Evolutionary conservation across 2,888 invertebrate genomes (phyloP).

Genomic region (Pocota personata): DNA sequence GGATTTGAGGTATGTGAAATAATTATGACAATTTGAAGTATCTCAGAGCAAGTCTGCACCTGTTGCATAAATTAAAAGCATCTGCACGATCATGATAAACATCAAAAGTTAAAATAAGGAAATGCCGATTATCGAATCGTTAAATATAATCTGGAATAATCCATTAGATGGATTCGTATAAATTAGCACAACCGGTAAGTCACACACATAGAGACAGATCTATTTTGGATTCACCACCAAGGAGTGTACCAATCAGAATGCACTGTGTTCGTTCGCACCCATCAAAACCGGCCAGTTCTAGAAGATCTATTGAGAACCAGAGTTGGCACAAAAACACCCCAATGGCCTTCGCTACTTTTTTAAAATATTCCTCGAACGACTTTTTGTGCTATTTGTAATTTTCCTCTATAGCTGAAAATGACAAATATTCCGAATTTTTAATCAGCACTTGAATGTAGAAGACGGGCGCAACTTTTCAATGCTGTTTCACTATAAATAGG

Average conservation of each 20-base stretch:
- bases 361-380: slow-evolving; percentile 27
- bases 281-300: background rate
- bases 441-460: slow-evolving; percentile 8
- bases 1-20: background rate
- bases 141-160: slow-evolving; percentile 12
- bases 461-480: background rate
- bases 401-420: background rate
- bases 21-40: background rate
- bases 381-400: slow-evolving; percentile 40
- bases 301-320: background rate
- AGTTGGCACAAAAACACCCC: background rate
- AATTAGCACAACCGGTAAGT: slow-evolving; percentile 48
- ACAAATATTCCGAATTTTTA: slow-evolving; percentile 43
- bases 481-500: slow-evolving; percentile 58
- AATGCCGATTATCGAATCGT: slow-evolving; percentile 7
- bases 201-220: background rate
- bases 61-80: slow-evolving; percentile 35
- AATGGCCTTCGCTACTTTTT: slow-evolving; percentile 39
- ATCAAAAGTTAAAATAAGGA: slow-evolving; percentile 19
- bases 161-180: slow-evolving; percentile 8
- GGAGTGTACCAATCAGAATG: slow-evolving; percentile 21
- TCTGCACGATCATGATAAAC: background rate
- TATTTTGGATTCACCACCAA: background rate
- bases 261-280: background rate
- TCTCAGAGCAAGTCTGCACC: slow-evolving; percentile 7